Evolutionary conservation across 2,888 invertebrate genomes (phyloP).

Genomic region (Cheilosia soror): DNA sequence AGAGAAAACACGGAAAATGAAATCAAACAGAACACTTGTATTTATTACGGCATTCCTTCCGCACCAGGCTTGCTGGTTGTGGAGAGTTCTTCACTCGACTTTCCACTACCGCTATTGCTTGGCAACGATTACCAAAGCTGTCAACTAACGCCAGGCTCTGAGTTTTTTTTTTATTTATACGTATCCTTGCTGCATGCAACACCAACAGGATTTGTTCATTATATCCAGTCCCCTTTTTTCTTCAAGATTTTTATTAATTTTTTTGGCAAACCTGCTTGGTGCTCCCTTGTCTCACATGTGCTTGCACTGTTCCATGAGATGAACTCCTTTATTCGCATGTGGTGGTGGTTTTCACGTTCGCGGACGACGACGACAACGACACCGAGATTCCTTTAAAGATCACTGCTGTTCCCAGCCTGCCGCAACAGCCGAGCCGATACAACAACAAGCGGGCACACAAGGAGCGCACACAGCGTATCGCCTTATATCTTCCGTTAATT

Average conservation of each 20-base stretch:
- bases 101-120: slow-evolving; percentile 1
- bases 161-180: slow-evolving; percentile 3
- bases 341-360: slow-evolving; percentile 26
- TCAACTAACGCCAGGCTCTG: slow-evolving; percentile 43
- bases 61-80: not conserved
- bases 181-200: slow-evolving; percentile 40
- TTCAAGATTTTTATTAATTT: slow-evolving; percentile 61
- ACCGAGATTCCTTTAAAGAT: slow-evolving; percentile 50
- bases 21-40: slow-evolving; percentile 44
- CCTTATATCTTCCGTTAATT: slow-evolving; percentile 77
- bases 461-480: slow-evolving; percentile 69
- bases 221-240: not conserved
- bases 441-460: slow-evolving; percentile 56
- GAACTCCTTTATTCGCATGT: slow-evolving; percentile 27
- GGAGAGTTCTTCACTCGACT: too few relatives aligned
- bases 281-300: not conserved
- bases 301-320: not conserved
- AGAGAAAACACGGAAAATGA: slow-evolving; percentile 57
- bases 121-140: slow-evolving; percentile 42
- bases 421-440: not conserved
- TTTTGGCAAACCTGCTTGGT: slow-evolving; percentile 54
- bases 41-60: slow-evolving; percentile 34
- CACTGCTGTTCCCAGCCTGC: slow-evolving; percentile 30
- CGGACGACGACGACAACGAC: slow-evolving; percentile 25
- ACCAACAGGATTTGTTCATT: slow-evolving; percentile 39